Evolutionary conservation across 2,888 invertebrate genomes (phyloP).

Genomic region (Eilema depressum): DNA sequence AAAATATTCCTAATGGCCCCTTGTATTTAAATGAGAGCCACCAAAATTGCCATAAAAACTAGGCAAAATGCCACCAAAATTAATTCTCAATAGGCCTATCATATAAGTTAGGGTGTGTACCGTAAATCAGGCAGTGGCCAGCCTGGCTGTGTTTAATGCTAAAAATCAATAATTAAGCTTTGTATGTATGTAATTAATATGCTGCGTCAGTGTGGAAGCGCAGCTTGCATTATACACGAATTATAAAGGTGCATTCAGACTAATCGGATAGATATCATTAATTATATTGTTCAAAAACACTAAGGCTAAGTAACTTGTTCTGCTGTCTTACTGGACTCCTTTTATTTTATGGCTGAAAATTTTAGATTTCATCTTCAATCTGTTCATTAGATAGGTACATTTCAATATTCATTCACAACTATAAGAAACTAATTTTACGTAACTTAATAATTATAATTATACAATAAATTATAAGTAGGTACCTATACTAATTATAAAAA

Average conservation of each 20-base stretch:
- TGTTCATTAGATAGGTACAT: too few species aligned
- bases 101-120: constrained; percentile 44
- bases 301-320: too few species aligned
- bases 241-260: constrained; percentile 75
- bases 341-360: too few species aligned
- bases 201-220: constrained; percentile 61
- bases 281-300: neutral
- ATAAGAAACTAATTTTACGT: too few species aligned
- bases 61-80: constrained; percentile 8
- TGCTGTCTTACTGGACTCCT: too few species aligned
- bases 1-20: too few species aligned
- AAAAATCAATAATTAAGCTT: constrained; percentile 86
- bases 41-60: neutral
- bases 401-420: too few species aligned
- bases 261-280: constrained; percentile 36
- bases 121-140: constrained; percentile 54
- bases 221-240: constrained; percentile 72
- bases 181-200: constrained; percentile 83
- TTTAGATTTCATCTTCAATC: too few species aligned
- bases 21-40: too few species aligned
- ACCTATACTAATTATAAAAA: too few species aligned
- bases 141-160: constrained; percentile 76
- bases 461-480: too few species aligned
- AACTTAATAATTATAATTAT: too few species aligned
- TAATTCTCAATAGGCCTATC: constrained; percentile 16